phyloP scores from a whole-genome alignment of 2,888 invertebrate genomes.

The Metalampra italica region DNA sequence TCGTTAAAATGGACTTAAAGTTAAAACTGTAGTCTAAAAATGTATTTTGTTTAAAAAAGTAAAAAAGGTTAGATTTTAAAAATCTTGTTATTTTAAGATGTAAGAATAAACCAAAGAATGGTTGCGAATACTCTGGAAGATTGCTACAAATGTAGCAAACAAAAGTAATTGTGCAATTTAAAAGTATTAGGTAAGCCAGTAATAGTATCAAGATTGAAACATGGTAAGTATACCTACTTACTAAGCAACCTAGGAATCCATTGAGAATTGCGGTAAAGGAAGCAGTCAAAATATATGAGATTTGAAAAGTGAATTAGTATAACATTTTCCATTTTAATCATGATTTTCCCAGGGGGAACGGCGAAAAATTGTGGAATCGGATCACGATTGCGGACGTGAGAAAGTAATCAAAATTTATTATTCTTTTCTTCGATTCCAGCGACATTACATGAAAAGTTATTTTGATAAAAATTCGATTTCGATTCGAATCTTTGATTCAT shows the following conservation, averaged over 20 bases:
- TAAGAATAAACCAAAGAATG: too few species aligned
- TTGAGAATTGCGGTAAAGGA: too few species aligned
- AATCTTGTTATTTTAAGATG: too few species aligned
- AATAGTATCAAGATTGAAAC: background rate
- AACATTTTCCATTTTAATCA: slow-evolving; percentile 62
- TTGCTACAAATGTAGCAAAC: too few species aligned
- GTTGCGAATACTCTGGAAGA: too few species aligned
- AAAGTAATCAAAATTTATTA: slow-evolving; percentile 75
- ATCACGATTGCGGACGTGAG: slow-evolving; percentile 71
- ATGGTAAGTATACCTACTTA: background rate
- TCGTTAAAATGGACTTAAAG: too few species aligned
- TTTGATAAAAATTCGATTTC: slow-evolving; percentile 42
- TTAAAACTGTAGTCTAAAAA: too few species aligned
- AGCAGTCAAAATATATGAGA: slow-evolving; percentile 2
- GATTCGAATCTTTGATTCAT: slow-evolving; percentile 29
- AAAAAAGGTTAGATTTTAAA: too few species aligned
- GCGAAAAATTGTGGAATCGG: slow-evolving; percentile 65
- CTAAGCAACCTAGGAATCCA: background rate
- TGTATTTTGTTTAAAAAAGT: too few species aligned
- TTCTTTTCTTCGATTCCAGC: slow-evolving; percentile 59
- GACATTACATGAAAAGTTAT: slow-evolving; percentile 55
- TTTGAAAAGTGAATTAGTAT: slow-evolving; percentile 19
- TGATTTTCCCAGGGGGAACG: slow-evolving; percentile 50
- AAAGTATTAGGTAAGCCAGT: background rate
- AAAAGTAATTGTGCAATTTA: too few species aligned